Evolutionary conservation across 2,113 vertebrate species (phyloP), one percentile per base, ranked within the genome.

Genomic region (Struthidea cinerea): DNA sequence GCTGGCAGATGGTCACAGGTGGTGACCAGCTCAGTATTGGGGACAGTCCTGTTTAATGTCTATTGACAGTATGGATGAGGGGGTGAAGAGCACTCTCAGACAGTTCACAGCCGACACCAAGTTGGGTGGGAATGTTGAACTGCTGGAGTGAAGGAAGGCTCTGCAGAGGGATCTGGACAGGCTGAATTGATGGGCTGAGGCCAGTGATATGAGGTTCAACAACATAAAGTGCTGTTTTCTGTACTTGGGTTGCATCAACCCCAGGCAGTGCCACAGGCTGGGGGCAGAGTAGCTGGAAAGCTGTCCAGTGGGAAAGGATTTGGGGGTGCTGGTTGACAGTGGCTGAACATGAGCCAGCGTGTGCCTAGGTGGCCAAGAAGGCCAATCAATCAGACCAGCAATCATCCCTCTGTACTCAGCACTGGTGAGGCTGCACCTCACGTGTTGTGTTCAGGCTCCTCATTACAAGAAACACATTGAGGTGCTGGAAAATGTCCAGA

Each of bases 341-440:
- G 4, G 13, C 30, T 60, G 53, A 67, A 42, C 19, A 42, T 3
- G 3, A 49, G 7, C 18, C 53, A 74, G 8, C 0, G 0, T 42
- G 15, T 55, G 15, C 39, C n/a, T 7, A 21, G 30, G 8, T 53
- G 53, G 6, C 46, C 46, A 67, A 35, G 67, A 57, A 52, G 4
- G 11, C 6, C 33, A n/a, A 2, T 4, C n/a, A n/a, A 32, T 5
- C 24, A 61, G 30, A 26, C 4, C 20, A 68, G 24, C 4, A 5
- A 41, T 26, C 1, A 0, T 22, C 14, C 20, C 60, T 3, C 16
- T n/a, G 53, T 39, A 12, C 33, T 44, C 2, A 1, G 19, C 8
- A 11, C 17, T 35, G 17, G 17, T 35, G 21, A 79, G 20, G 30
- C 24, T 18, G 6, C 14, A 59, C 7, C 20, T 35, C 16, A 3